A percentile compares a stretch with the other conserved stretches of the same genome.
Conservation (phyloP, 2,888 invertebrate species). For the Aphodius granarius region DNA sequence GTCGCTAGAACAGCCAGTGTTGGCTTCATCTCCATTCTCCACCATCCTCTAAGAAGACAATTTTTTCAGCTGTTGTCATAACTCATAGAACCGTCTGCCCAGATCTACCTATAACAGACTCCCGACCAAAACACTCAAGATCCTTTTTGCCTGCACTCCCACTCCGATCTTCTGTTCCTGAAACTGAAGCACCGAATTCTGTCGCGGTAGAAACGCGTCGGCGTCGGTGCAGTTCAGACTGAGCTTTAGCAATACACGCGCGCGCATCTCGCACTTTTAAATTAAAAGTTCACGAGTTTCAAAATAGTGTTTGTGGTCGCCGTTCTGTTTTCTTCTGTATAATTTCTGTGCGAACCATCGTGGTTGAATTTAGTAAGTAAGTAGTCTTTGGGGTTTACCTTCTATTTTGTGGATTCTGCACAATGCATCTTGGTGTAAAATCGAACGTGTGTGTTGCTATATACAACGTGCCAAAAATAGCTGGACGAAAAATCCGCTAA, state of each 20-base stretch:
- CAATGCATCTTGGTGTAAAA: not conserved
- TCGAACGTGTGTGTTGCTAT: not conserved
- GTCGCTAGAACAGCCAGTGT: too few species aligned
- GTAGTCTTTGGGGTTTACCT: not conserved
- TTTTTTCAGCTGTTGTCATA: constrained; percentile 37
- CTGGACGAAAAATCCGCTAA: not conserved
- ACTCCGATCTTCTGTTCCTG: constrained; percentile 8
- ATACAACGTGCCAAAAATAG: not conserved
- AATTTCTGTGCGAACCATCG: too few species aligned
- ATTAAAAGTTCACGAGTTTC: not conserved
- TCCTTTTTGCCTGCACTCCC: constrained; percentile 1
- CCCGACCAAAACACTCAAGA: not conserved
- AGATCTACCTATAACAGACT: too few species aligned
- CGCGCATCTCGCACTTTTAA: not conserved
- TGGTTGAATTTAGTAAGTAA: not conserved
- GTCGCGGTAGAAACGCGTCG: not conserved
- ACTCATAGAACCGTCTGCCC: constrained; percentile 24
- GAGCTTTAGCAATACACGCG: not conserved
- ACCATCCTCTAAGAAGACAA: not conserved
- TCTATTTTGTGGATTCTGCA: not conserved
- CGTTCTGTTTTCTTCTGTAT: not conserved
- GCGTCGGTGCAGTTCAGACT: not conserved
- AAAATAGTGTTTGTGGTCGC: not conserved
- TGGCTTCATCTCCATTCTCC: not conserved
- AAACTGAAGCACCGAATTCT: constrained; percentile 8